Percentiles rank a stretch among this genome's conserved stretches.
phyloP scores from a whole-genome alignment of 2,888 invertebrate genomes.

The Microplitis deprimator region DNA sequence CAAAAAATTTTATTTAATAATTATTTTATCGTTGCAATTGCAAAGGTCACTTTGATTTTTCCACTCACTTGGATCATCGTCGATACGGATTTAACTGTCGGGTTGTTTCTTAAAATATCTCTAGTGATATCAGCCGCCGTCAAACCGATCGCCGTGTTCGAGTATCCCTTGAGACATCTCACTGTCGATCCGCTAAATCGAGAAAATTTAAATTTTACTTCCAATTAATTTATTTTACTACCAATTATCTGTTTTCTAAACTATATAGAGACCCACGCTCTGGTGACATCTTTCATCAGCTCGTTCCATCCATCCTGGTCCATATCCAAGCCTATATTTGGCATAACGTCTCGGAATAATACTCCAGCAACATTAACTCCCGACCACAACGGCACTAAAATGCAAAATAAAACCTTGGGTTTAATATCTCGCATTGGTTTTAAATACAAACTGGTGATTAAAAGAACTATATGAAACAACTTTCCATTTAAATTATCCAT shows the following conservation, averaged over 20 bases:
- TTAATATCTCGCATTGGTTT: no score
- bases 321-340: constrained; percentile 70
- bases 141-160: constrained; percentile 74
- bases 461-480: no score
- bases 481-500: neutral
- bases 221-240: constrained; percentile 3
- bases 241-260: neutral
- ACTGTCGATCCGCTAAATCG: constrained; percentile 72
- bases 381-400: constrained; percentile 75
- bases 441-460: no score
- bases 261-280: constrained; percentile 54
- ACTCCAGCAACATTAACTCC: constrained; percentile 76
- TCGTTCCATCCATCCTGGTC: constrained; percentile 74
- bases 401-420: constrained; percentile 34
- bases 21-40: neutral
- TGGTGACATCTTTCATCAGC: constrained; percentile 73
- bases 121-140: constrained; percentile 71
- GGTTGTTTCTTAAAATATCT: constrained; percentile 71
- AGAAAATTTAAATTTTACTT: neutral
- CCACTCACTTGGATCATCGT: constrained; percentile 71
- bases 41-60: neutral
- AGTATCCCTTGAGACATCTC: constrained; percentile 74
- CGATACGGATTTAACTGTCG: constrained; percentile 71
- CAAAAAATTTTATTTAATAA: neutral
- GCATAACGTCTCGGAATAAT: constrained; percentile 72